Evolutionary conservation across 2,888 invertebrate genomes (phyloP).

Genomic region (Calephelis perditalis): DNA sequence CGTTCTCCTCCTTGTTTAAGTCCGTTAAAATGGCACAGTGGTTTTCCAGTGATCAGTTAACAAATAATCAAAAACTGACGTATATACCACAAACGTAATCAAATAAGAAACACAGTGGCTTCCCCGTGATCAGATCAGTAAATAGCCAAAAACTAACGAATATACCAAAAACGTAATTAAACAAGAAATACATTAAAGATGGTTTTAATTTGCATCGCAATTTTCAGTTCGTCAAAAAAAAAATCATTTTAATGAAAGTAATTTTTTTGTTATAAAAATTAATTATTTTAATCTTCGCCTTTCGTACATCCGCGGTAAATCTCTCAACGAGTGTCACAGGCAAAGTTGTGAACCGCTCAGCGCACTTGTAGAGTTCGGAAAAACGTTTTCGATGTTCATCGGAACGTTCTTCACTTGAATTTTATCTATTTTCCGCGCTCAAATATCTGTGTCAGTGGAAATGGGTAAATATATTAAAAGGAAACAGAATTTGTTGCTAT

Average conservation of each 20-base stretch:
- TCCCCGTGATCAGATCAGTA: too few relatives aligned
- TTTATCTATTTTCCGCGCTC: constrained; percentile 42
- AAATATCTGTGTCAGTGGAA: constrained; percentile 38
- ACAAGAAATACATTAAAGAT: too few relatives aligned
- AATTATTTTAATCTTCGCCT: background rate
- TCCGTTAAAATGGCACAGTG: too few relatives aligned
- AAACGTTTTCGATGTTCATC: constrained; percentile 55
- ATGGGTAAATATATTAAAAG: constrained; percentile 23
- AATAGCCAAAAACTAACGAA: too few relatives aligned
- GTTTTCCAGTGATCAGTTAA: too few relatives aligned
- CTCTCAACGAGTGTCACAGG: constrained; percentile 39
- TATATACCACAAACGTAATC: too few relatives aligned
- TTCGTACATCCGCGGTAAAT: constrained; percentile 1
- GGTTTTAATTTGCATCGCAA: too few relatives aligned
- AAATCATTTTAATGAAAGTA: background rate
- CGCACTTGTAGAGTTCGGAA: constrained; percentile 40
- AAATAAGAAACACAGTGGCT: too few relatives aligned
- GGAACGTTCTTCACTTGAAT: constrained; percentile 40
- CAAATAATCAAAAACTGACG: too few relatives aligned
- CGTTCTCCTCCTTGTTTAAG: too few relatives aligned
- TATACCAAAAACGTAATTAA: too few relatives aligned
- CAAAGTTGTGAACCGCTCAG: constrained; percentile 50
- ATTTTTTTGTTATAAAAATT: constrained; percentile 1
- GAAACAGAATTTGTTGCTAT: background rate
- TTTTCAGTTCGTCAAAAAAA: too few relatives aligned